Conservation (phyloP, 64 coral and sea anemone genomes). For the Hydrozoanthus tunicans region DNA sequence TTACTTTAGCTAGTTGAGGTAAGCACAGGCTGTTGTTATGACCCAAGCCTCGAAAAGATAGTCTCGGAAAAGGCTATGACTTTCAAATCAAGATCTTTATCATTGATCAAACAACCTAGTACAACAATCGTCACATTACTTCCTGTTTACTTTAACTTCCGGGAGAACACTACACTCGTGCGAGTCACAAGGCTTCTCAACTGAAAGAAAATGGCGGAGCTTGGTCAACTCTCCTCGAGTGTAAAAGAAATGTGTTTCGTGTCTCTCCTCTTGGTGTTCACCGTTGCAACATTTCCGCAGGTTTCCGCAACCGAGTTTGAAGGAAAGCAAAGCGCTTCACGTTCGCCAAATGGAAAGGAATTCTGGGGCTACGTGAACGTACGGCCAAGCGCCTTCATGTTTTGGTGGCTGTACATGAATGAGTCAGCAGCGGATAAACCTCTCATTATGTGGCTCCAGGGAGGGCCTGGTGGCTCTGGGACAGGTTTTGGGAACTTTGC, state of each 20-base stretch:
- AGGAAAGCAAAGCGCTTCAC: neutral
- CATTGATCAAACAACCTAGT: no score
- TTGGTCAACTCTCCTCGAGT: neutral
- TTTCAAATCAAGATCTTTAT: no score
- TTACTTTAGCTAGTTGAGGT: no score
- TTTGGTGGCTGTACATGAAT: constrained; percentile 41
- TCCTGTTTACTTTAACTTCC: neutral
- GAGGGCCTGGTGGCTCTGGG: constrained; percentile 88
- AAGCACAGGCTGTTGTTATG: no score
- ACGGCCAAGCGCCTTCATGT: constrained; percentile 31
- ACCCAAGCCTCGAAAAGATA: no score
- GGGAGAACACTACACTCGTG: neutral
- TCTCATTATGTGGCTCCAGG: constrained; percentile 95
- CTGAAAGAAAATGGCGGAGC: neutral
- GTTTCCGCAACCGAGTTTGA: neutral
- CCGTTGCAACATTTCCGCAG: neutral
- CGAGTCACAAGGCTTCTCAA: no score
- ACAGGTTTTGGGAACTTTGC: constrained; percentile 96
- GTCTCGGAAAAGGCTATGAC: no score
- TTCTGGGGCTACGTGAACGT: constrained; percentile 45
- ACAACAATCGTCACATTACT: neutral
- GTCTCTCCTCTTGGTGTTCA: neutral
- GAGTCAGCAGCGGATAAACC: constrained; percentile 38
- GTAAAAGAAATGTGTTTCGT: neutral
- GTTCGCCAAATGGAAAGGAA: constrained; percentile 15